Evolutionary conservation across 2,797 vertebrate species (phyloP).

Genomic region (Gymnoscopelus braueri): DNA sequence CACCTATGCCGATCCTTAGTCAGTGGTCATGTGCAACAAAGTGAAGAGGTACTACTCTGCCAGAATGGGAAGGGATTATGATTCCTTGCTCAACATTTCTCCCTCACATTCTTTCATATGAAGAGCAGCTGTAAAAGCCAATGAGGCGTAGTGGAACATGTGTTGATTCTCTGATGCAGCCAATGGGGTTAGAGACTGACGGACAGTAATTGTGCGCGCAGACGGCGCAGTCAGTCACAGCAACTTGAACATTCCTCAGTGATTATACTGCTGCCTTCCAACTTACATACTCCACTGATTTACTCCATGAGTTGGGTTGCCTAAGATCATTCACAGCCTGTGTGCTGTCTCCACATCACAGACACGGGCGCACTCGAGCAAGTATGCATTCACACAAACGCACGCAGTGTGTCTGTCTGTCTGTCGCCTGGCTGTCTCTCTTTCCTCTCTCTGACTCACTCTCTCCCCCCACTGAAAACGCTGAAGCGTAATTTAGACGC

Average conservation of each 20-base stretch:
- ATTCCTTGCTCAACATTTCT: constrained; percentile 29
- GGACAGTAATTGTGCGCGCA: constrained; percentile 47
- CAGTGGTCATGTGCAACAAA: constrained; percentile 13
- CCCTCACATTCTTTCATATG: constrained; percentile 28
- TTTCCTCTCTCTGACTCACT: constrained; percentile 1
- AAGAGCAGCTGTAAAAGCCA: constrained; percentile 54
- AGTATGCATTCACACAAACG: constrained; percentile 9
- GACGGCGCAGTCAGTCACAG: constrained; percentile 38
- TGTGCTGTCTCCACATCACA: constrained; percentile 40
- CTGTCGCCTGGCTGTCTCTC: neutral
- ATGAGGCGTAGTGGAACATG: constrained; percentile 47
- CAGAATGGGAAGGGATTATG: constrained; percentile 18
- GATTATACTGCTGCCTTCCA: constrained; percentile 73
- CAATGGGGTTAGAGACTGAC: constrained; percentile 29
- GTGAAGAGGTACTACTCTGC: constrained; percentile 17
- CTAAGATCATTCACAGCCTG: constrained; percentile 18
- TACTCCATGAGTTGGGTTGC: constrained; percentile 58
- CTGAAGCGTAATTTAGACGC: no score
- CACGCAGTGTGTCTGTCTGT: constrained; percentile 7
- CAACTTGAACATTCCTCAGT: constrained; percentile 72
- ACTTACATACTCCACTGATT: constrained; percentile 65
- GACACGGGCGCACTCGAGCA: constrained; percentile 20
- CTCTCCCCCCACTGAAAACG: neutral
- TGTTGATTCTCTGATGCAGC: constrained; percentile 55
- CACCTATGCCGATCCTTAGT: constrained; percentile 8